Evolutionary conservation across 1,140 invertebrate species (phyloP).

Genomic region (Eumaeus atala): DNA sequence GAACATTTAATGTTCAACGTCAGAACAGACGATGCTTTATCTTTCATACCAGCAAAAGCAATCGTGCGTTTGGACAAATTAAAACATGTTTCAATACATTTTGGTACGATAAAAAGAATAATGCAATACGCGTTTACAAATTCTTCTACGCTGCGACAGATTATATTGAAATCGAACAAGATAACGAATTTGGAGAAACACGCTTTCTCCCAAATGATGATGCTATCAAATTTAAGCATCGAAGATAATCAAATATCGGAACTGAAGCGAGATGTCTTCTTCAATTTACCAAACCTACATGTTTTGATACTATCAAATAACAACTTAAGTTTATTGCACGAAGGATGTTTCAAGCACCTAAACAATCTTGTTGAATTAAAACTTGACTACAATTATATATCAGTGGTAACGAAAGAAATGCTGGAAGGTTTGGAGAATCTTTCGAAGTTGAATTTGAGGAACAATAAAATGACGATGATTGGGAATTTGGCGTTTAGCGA

Average conservation of each 20-base stretch:
- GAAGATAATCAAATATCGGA: conserved; percentile 83
- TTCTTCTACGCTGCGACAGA: conserved; percentile 78
- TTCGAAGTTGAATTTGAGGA: conserved; percentile 78
- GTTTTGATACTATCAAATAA: conserved; percentile 81
- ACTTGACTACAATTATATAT: conserved; percentile 81
- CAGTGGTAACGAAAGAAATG: conserved; percentile 80
- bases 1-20: conserved; percentile 81
- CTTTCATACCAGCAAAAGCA: conserved; percentile 80
- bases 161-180: conserved; percentile 80
- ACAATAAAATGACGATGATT: conserved; percentile 82
- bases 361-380: conserved; percentile 80
- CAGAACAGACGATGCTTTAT: conserved; percentile 78
- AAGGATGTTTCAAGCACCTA: conserved; percentile 83
- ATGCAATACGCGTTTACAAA: conserved; percentile 82
- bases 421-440: conserved; percentile 81
- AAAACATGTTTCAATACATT: conserved; percentile 79
- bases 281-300: conserved; percentile 79
- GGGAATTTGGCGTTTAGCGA: conserved; percentile 84
- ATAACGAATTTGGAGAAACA: conserved; percentile 78
- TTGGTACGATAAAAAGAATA: conserved; percentile 80
- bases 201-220: conserved; percentile 80
- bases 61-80: conserved; percentile 79
- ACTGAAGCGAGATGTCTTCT: conserved; percentile 82
- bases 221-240: conserved; percentile 79
- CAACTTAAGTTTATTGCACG: conserved; percentile 82